Conservation (phyloP, 2,113 vertebrate genomes). For the Planiliza haematocheilus region DNA sequence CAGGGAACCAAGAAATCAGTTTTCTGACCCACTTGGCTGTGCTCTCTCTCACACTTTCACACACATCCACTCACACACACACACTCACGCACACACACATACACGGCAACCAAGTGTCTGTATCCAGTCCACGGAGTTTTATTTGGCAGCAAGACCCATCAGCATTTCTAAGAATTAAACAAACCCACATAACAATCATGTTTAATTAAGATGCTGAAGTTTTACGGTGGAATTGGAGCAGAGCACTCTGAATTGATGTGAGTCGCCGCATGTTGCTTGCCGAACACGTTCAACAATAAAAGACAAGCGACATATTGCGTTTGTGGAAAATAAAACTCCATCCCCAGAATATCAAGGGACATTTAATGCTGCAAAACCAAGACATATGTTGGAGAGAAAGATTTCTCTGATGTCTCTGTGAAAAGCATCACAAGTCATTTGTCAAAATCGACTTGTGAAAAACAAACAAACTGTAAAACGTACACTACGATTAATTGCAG, state of each 20-base stretch:
- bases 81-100: constrained; percentile 10
- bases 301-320: constrained; percentile 10
- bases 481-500: too few relatives aligned
- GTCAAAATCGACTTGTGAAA: too few relatives aligned
- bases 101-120: constrained; percentile 11
- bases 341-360: not conserved
- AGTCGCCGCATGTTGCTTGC: constrained; percentile 12
- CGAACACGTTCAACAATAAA: constrained; percentile 19
- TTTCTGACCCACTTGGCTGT: constrained; percentile 77
- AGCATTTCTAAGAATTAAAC: constrained; percentile 64
- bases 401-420: not conserved
- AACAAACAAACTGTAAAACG: too few relatives aligned
- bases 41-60: not conserved
- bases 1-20: constrained; percentile 63
- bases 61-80: constrained; percentile 14
- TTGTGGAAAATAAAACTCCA: constrained; percentile 26
- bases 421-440: not conserved
- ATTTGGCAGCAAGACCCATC: constrained; percentile 60
- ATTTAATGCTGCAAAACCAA: constrained; percentile 3
- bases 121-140: constrained; percentile 49
- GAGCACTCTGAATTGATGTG: constrained; percentile 37
- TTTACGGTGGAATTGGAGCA: constrained; percentile 52
- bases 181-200: constrained; percentile 69
- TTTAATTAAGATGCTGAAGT: constrained; percentile 71
- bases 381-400: not conserved